phyloP scores from a whole-genome alignment of 2,888 invertebrate species.

The Brachyopa scutellaris region DNA sequence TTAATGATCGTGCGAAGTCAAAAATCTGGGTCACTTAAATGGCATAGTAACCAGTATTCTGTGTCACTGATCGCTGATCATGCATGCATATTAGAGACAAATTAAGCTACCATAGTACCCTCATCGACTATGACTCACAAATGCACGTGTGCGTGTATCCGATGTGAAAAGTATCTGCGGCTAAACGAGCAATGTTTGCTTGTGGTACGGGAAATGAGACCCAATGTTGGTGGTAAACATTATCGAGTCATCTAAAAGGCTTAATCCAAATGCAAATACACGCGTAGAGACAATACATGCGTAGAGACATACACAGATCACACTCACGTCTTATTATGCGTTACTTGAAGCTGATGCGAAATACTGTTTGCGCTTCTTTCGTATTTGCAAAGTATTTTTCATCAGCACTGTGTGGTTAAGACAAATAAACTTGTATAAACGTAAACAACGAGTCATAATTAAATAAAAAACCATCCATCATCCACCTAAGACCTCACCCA shows the following conservation, averaged over 20 bases:
- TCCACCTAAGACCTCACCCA: constrained; percentile 40
- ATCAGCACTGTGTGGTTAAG: not conserved
- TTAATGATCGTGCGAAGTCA: not conserved
- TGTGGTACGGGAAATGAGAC: not conserved
- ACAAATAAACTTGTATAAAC: constrained; percentile 19
- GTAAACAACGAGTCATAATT: constrained; percentile 14
- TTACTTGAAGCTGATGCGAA: constrained; percentile 15
- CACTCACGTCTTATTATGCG: not conserved
- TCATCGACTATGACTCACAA: constrained; percentile 11
- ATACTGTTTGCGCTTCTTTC: constrained; percentile 13
- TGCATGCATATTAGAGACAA: too few relatives aligned
- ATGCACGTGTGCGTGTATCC: constrained; percentile 16
- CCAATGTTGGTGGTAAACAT: constrained; percentile 35
- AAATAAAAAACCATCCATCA: constrained; percentile 13
- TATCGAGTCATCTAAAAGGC: constrained; percentile 13
- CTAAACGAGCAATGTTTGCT: not conserved
- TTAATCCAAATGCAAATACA: constrained; percentile 36
- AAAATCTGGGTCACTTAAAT: constrained; percentile 10
- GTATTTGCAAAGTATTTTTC: constrained; percentile 3
- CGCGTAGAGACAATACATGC: too few relatives aligned
- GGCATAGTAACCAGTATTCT: not conserved
- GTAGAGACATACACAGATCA: too few relatives aligned
- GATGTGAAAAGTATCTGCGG: not conserved
- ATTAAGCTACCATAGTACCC: too few relatives aligned
- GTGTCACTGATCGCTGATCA: constrained; percentile 23